phyloP scores from a whole-genome alignment of 2,113 vertebrate genomes.

The Hemibagrus wyckioides region DNA sequence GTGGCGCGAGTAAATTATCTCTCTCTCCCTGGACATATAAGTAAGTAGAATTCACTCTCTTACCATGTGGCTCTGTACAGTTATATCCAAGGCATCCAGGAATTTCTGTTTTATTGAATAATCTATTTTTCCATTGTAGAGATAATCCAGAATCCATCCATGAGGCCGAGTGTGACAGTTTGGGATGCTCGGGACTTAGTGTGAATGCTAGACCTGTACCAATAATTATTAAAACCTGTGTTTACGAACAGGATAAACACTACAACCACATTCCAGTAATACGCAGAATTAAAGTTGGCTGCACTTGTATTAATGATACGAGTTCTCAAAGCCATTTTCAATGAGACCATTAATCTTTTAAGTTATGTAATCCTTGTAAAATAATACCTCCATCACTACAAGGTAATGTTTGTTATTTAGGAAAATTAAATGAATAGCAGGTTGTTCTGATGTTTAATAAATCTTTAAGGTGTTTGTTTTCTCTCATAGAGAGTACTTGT shows the following conservation, averaged over 20 bases:
- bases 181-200: neutral
- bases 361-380: neutral
- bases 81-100: neutral
- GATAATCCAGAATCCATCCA: neutral
- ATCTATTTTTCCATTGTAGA: constrained; percentile 14
- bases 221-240: neutral
- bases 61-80: neutral
- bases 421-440: neutral
- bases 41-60: constrained; percentile 17
- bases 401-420: neutral
- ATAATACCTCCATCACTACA: neutral
- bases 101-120: neutral
- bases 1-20: accelerated
- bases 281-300: neutral
- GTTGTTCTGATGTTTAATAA: neutral
- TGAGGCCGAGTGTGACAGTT: neutral
- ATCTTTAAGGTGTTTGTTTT: neutral
- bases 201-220: neutral
- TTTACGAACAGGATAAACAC: neutral
- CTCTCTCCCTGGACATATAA: constrained; percentile 32
- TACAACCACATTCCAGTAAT: accelerated
- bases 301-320: neutral
- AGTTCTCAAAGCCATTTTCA: neutral
- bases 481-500: neutral
- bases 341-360: neutral